Base-by-base conservation (phyloP, 2,797 vertebrate genomes). In the Furcifer pardalis region DNA sequence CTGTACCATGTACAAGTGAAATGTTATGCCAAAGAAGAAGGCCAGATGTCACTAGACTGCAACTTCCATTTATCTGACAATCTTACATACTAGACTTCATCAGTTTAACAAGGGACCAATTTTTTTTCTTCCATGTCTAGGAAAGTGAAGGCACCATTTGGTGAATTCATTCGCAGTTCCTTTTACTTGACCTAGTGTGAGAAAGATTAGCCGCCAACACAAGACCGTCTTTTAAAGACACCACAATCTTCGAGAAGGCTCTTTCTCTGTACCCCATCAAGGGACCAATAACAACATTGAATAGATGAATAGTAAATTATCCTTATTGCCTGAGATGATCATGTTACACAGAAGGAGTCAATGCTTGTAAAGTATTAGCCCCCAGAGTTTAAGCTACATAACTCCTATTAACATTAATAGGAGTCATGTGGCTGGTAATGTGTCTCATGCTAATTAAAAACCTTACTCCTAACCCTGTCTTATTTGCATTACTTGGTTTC, bases 361-460 rank as follows among this genome's bases (percentile, higher is more conserved):
- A 87, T 69, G 23, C 2, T 83, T 35, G 66, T 80, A 62, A 40
- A 35, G 30, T 42, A 85, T 85, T 79, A 40, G 83, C 81, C 68
- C 65, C 86, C 1, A 85, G 27, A 87, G 71, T 71, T 66, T 23
- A 86, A 89, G 87, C 86, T 62, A 44, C 66, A 91, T 90, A 72
- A 25, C 17, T 88, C 9, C 40, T 79, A 46, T n/a, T 81, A 59
- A 52, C 7, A 0, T 40, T 62, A 87, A 49, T 56, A 89, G 71
- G 77, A 75, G 66, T 35, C 68, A 72, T 15, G 21, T 37, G 10
- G 59, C 65, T 89, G 87, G 85, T 19, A 81, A 5, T 19, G 21
- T 75, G 62, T 1, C 19, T 75, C 59, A 84, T 46, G 81, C 79
- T 76, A 83, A 84, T 46, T 30, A 85, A 77, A 59, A 81, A 66